These are phyloP conservation scores for Chaetura pelagica DNA, from an alignment of 2,113 vertebrate genomes.

Conservation along the genomic window DNA sequence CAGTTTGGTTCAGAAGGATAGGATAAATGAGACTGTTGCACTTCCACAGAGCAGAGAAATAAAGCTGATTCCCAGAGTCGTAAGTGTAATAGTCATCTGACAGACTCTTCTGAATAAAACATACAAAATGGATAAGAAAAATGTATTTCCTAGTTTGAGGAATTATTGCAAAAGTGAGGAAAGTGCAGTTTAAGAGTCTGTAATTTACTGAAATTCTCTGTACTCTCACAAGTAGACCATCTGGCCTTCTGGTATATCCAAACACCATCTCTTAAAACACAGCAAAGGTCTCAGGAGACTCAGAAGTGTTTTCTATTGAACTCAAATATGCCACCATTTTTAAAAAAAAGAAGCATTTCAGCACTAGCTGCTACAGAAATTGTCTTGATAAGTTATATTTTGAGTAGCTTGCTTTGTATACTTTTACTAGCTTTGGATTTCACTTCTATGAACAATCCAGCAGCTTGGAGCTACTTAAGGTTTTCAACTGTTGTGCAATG, in stretches of 20 bases:
- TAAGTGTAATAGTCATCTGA: background rate
- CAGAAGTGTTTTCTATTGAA: background rate
- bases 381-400: background rate
- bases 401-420: background rate
- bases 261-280: background rate
- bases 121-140: background rate
- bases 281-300: background rate
- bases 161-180: background rate
- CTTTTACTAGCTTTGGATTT: constrained; percentile 1
- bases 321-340: background rate
- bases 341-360: background rate
- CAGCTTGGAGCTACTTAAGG: background rate
- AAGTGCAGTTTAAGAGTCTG: background rate
- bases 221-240: background rate
- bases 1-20: background rate
- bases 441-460: background rate
- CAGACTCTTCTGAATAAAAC: background rate
- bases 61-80: background rate
- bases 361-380: background rate
- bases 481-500: background rate
- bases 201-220: background rate
- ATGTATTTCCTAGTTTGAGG: background rate
- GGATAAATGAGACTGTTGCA: background rate
- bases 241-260: background rate
- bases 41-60: background rate